Base-by-base conservation (phyloP, 35 echinoderm and acorn worm species). In the Apostichopus japonicus region DNA sequence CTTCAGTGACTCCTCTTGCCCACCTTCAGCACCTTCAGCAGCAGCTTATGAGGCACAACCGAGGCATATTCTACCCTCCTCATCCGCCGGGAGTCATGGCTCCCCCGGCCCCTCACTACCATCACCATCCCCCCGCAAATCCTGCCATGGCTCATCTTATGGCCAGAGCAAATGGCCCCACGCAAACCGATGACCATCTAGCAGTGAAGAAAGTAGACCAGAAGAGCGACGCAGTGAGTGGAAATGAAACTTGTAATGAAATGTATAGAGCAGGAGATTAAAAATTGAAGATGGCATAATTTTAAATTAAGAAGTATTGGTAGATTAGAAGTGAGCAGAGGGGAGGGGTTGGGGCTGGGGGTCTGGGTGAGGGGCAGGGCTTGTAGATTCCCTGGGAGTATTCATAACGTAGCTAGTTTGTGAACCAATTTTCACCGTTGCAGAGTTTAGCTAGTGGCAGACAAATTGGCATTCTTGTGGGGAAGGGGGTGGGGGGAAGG, bases 21-120 rank as follows among this genome's bases (percentile, higher is more conserved):
- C 97, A 99, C 80, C 93, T 99, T 17, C 97, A 99, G 52, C 95
- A 95, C 53, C 92, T 94, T 13, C 97, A 96, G 72, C 97, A 98
- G 10, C 94, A 98, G 77, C 93, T 99, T 59, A 93, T 99, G 92
- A 96, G 95, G 86, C 97, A 95, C 57, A 88, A 93, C 24, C 79
- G 91, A 57, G 91, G 90, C 10, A 82, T 91, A 14, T 79, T 91
- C n/a, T 79, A 91, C 53, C 72, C 94, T 62, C 22, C 87, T 44
- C 75, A 91, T 57, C 79, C 94, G 16, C 57, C 94, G 79, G 86
- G 86, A 1, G 92, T 73, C 4, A 83, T 96, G 23, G 92, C 92
- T 58, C 93, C 88, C 54, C 88, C 93, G 13, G 92, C 93, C 16
- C 54, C 90, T 53, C 90, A 91, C 72, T 79, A 91, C 51, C 90